phyloP scores from a whole-genome alignment of 2,888 invertebrate species.

The Teinopalpus imperialis region DNA sequence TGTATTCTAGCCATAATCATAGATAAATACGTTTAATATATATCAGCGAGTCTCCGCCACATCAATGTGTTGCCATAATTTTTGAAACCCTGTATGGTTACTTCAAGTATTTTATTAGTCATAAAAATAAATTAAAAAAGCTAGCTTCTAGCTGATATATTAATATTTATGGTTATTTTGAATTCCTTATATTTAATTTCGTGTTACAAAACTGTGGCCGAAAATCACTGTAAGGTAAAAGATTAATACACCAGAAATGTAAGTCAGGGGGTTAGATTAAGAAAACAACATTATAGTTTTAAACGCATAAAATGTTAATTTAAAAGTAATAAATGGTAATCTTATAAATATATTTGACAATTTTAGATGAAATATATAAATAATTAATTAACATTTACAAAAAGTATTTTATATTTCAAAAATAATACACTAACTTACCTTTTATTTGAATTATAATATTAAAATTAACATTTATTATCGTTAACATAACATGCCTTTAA shows the following conservation, averaged over 20 bases:
- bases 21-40: conserved; percentile 4
- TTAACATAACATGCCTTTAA: conserved; percentile 27
- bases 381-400: neutral
- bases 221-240: conserved; percentile 77
- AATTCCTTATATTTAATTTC: conserved; percentile 12
- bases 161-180: no score
- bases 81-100: conserved; percentile 35
- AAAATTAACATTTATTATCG: conserved; percentile 19
- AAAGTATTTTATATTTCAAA: neutral
- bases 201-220: conserved; percentile 54
- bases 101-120: no score
- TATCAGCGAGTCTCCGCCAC: conserved; percentile 5
- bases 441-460: neutral
- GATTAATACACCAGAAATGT: conserved; percentile 69
- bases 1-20: conserved; percentile 11
- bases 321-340: conserved; percentile 4
- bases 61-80: conserved; percentile 32
- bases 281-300: conserved; percentile 18
- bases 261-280: conserved; percentile 46
- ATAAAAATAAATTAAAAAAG: no score
- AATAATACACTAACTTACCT: no score
- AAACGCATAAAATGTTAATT: conserved; percentile 22
- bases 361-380: no score
- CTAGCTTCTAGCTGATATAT: no score
- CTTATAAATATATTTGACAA: no score